Evolutionary conservation across 1,140 invertebrate species (phyloP).

Genomic region (Drosophila setifemur): DNA sequence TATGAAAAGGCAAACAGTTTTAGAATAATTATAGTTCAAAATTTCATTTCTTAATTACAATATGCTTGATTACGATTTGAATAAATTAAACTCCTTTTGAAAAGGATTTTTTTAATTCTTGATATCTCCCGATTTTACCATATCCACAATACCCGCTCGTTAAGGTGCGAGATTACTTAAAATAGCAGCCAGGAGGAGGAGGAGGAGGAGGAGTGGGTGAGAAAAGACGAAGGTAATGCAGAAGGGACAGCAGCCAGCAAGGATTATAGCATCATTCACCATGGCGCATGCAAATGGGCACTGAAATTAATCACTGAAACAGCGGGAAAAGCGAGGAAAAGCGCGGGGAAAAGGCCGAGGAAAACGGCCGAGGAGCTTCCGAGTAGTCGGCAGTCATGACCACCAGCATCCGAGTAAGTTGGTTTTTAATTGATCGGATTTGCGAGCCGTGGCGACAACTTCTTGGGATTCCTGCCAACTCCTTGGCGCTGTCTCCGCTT

Average conservation of each 20-base stretch:
- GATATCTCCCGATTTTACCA: background rate
- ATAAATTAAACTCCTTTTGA: background rate
- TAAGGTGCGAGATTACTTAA: constrained; percentile 66
- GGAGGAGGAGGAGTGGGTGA: background rate
- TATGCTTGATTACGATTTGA: no score
- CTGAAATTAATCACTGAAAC: constrained; percentile 66
- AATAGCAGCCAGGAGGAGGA: constrained; percentile 20
- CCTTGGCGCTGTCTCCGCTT: background rate
- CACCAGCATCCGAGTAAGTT: constrained; percentile 41
- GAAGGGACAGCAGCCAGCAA: constrained; percentile 32
- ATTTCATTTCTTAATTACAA: no score
- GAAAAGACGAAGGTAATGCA: background rate
- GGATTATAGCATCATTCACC: constrained; percentile 72
- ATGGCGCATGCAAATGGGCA: constrained; percentile 61
- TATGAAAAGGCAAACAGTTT: no score
- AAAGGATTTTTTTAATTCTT: background rate
- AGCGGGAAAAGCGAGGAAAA: constrained; percentile 9
- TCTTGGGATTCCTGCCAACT: constrained; percentile 1
- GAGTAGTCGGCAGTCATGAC: constrained; percentile 24
- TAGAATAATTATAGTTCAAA: no score
- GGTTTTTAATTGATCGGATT: constrained; percentile 62
- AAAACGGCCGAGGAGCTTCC: constrained; percentile 9
- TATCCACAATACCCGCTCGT: constrained; percentile 29
- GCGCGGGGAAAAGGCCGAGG: background rate
- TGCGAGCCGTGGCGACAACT: constrained; percentile 22